phyloP scores from a whole-genome alignment of 2,888 invertebrate species.

The Eristalinus sepulchralis region DNA sequence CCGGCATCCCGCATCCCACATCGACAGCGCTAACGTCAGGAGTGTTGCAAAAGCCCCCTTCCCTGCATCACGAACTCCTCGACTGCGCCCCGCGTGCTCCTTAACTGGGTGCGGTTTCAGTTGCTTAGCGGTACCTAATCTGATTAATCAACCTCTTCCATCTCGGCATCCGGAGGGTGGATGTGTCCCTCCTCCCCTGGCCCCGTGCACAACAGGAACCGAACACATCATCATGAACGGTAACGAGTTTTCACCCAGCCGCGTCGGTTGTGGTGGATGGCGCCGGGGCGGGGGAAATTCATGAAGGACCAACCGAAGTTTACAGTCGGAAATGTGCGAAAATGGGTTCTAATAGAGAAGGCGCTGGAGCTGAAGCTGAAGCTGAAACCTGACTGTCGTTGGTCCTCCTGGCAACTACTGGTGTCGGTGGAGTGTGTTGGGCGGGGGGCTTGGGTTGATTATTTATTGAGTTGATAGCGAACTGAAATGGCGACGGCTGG shows the following conservation, averaged over 20 bases:
- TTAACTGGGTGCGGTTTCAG: conserved; percentile 59
- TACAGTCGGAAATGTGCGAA: conserved; percentile 45
- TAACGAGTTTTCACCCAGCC: conserved; percentile 35
- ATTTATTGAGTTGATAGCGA: conserved; percentile 53
- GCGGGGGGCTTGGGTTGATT: conserved; percentile 18
- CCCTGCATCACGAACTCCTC: conserved; percentile 34
- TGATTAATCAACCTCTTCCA: conserved; percentile 67
- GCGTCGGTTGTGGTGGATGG: background rate
- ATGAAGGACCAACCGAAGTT: conserved; percentile 12
- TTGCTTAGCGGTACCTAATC: conserved; percentile 66
- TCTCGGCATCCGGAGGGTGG: conserved; percentile 26
- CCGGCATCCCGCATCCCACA: background rate
- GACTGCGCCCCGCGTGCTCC: conserved; percentile 9
- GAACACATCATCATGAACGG: conserved; percentile 12
- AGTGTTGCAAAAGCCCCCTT: conserved; percentile 45
- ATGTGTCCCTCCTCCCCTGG: background rate
- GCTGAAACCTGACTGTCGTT: background rate
- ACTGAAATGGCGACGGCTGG: background rate
- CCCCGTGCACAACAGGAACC: background rate
- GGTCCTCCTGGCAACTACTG: background rate
- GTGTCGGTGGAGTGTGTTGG: background rate
- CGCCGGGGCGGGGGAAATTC: conserved; percentile 6
- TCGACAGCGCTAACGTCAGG: conserved; percentile 28
- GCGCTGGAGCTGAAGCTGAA: background rate
- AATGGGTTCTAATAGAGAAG: conserved; percentile 51